Base-by-base conservation (phyloP, 2,113 vertebrate genomes). In the Salvelinus alpinus region DNA sequence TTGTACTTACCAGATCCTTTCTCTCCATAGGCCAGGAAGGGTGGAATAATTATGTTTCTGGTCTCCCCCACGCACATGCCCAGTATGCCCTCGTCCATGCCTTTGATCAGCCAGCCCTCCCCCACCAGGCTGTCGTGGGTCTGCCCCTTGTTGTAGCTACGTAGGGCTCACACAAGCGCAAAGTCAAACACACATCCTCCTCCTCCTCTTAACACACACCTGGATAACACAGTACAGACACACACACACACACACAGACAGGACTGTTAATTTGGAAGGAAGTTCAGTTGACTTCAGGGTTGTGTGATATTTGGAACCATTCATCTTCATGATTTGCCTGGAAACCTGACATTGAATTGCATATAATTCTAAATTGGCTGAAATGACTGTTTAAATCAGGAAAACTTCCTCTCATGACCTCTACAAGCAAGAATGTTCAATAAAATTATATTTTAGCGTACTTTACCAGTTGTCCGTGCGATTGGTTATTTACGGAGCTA, bases 21-120 rank as follows among this genome's bases (percentile, higher is more conserved):
- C 77, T 97, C 97, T 59, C 96, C 97, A 0, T 98, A 99, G 79
- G 94, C 98, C 85, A 98, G 91, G 86, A 99, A 99, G 0, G 98
- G 97, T 1, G 98, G 98, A 72, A 99, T 94, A 85, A 95, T 72
- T 73, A 99, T 94, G 80, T 94, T 92, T 81, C 97, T 93, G 84
- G 90, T 94, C 92, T 99, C 98, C n/a, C 97, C 96, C 0, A 98
- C 95, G 0, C 98, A 99, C 97, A 97, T 99, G 71, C 97, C 96
- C 82, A 96, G 79, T 76, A 99, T 93, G n/a, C 96, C 98, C 85
- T 96, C 92, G 31, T 98, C 97, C 96, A 99, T 93, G 85, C 98
- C 97, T 81, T 96, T 96, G 87, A 99, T 94, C 82, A 98, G 90
- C 95, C 95, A 97, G 16, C 95, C 97, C 0, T 95, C 94, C 20